phyloP scores from a whole-genome alignment of 2,113 vertebrate species.

The Thunnus thynnus region DNA sequence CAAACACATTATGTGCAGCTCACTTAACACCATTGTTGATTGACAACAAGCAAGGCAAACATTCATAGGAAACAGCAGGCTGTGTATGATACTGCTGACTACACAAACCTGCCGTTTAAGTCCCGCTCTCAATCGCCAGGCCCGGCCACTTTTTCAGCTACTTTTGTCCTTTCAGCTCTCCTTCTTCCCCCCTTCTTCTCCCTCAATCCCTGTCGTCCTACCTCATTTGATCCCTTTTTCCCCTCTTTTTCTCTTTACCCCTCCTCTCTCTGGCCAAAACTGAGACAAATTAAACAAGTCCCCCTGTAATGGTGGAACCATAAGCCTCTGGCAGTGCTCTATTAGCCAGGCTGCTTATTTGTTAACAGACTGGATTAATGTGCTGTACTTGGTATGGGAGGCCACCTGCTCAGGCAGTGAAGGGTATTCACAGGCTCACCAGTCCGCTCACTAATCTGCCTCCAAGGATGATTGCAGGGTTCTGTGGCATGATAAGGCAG shows the following conservation, averaged over 20 bases:
- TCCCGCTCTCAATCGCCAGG: constrained; percentile 51
- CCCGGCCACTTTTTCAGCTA: constrained; percentile 50
- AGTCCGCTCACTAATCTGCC: constrained; percentile 76
- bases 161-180: constrained; percentile 60
- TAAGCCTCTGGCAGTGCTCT: constrained; percentile 71
- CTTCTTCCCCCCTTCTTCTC: constrained; percentile 8
- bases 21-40: constrained; percentile 55
- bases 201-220: constrained; percentile 24
- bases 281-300: constrained; percentile 75
- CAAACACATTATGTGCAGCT: constrained; percentile 54
- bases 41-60: constrained; percentile 58
- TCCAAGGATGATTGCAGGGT: constrained; percentile 76
- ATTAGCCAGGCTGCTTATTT: constrained; percentile 80
- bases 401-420: constrained; percentile 77
- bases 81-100: constrained; percentile 70
- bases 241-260: not conserved
- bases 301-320: constrained; percentile 67
- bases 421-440: constrained; percentile 74
- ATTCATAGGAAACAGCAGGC: constrained; percentile 51
- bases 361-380: constrained; percentile 80
- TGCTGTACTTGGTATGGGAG: constrained; percentile 74
- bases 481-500: constrained; percentile 68
- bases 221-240: constrained; percentile 35
- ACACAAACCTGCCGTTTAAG: constrained; percentile 53
- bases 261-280: constrained; percentile 39